phyloP scores from a whole-genome alignment of 2,888 invertebrate species.

The Alloscopus bannaensis region DNA sequence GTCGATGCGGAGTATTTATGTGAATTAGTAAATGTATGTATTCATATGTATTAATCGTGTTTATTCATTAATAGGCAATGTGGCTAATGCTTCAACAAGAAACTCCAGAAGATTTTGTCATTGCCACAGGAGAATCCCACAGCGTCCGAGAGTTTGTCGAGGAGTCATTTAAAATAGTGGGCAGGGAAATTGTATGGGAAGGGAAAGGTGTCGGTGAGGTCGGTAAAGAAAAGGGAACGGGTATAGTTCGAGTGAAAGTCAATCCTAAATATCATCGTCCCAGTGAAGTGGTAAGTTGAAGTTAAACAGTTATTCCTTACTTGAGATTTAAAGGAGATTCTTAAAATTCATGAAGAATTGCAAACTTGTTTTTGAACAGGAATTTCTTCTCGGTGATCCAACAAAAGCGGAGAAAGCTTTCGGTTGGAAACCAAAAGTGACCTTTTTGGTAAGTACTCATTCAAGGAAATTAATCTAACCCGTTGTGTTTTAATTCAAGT shows the following conservation, averaged over 20 bases:
- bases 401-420: constrained; percentile 91
- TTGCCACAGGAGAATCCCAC: constrained; percentile 96
- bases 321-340: neutral
- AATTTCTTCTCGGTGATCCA: constrained; percentile 93
- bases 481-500: constrained; percentile 6
- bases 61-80: constrained; percentile 88
- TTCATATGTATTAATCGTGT: neutral
- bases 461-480: constrained; percentile 18
- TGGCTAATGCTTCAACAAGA: constrained; percentile 99
- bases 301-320: neutral
- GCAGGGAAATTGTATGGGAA: constrained; percentile 89
- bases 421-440: constrained; percentile 91
- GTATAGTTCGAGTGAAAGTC: constrained; percentile 87
- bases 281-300: constrained; percentile 91
- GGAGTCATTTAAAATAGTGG: constrained; percentile 89
- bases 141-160: constrained; percentile 98
- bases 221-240: constrained; percentile 84
- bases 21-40: constrained; percentile 4
- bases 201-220: constrained; percentile 90
- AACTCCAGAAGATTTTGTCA: constrained; percentile 95
- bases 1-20: neutral
- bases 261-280: constrained; percentile 97
- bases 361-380: constrained; percentile 77
- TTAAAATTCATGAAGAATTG: constrained; percentile 2
- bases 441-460: constrained; percentile 79